Evolutionary conservation across 2,113 vertebrate species (phyloP).

Genomic region (Trogon surrucura): DNA sequence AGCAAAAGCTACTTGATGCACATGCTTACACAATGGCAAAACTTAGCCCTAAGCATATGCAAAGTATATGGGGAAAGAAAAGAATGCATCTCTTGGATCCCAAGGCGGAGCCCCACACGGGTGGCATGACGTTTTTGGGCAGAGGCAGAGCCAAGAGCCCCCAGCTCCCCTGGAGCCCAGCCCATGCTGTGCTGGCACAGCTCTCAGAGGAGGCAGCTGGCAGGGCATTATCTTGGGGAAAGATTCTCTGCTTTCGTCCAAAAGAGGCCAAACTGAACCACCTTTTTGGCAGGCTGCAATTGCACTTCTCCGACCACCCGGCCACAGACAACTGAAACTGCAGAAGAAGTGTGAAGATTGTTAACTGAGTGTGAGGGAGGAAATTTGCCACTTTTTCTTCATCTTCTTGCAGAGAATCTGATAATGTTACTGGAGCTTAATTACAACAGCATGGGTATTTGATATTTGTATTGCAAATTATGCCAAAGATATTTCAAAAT

Average conservation of each 20-base stretch:
- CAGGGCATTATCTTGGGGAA: background rate
- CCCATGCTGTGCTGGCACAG: background rate
- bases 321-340: background rate
- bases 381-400: constrained; percentile 8
- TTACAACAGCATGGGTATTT: constrained; percentile 30
- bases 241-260: constrained; percentile 21
- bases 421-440: constrained; percentile 16
- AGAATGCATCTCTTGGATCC: constrained; percentile 20
- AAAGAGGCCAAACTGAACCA: background rate
- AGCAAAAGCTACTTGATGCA: constrained; percentile 26
- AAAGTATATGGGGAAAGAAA: constrained; percentile 33
- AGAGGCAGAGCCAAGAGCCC: constrained; percentile 7
- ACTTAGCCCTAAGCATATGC: background rate
- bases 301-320: background rate
- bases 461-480: constrained; percentile 10
- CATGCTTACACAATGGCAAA: constrained; percentile 42
- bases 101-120: background rate
- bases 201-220: background rate
- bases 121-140: background rate
- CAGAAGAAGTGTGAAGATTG: background rate
- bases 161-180: background rate
- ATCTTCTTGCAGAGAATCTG: background rate
- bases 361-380: background rate
- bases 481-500: constrained; percentile 52
- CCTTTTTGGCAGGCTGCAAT: background rate